phyloP scores from a whole-genome alignment of 2,888 invertebrate genomes.

The Taphrorychus bicolor region DNA sequence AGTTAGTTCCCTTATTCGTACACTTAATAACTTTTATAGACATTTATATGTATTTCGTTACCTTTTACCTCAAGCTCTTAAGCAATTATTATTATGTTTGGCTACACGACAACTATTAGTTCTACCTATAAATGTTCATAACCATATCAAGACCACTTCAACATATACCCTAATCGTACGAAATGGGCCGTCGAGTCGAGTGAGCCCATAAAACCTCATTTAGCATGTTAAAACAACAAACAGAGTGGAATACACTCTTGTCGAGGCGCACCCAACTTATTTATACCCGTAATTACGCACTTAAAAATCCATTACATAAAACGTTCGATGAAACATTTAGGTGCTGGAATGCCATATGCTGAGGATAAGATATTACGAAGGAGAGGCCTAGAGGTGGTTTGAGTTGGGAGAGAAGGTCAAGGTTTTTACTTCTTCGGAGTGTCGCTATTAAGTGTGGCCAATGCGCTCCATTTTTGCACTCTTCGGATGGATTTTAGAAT shows the following conservation, averaged over 20 bases:
- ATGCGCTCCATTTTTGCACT: no score
- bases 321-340: slow-evolving; percentile 19
- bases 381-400: no score
- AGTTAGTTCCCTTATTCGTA: no score
- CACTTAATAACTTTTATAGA: no score
- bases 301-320: slow-evolving; percentile 31
- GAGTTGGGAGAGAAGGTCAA: no score
- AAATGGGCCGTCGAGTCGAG: neutral
- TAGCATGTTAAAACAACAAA: slow-evolving; percentile 20
- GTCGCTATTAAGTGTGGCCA: no score
- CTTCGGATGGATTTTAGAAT: no score
- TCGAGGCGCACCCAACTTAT: slow-evolving; percentile 25
- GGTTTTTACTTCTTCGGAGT: no score
- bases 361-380: neutral
- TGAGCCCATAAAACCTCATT: slow-evolving; percentile 20
- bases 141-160: neutral
- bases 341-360: slow-evolving; percentile 7
- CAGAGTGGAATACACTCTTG: slow-evolving; percentile 11
- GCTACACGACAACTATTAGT: no score
- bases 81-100: no score
- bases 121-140: neutral
- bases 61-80: no score
- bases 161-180: neutral
- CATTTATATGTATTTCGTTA: no score
- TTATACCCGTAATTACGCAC: slow-evolving; percentile 24